Base-by-base conservation (phyloP, 2,113 vertebrate genomes). In the Thomomys bottae region DNA sequence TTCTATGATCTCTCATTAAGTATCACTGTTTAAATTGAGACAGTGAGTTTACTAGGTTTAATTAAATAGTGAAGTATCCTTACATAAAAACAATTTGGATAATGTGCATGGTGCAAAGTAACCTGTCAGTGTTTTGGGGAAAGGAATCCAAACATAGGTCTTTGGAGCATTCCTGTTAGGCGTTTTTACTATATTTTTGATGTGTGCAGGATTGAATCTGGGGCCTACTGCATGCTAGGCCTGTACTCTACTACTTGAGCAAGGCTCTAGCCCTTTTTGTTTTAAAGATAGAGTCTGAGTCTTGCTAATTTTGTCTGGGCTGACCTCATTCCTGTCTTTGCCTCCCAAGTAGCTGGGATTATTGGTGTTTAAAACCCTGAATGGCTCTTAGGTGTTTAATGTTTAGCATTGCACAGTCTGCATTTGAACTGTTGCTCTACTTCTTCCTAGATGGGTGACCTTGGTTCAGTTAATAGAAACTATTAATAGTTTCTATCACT, bases 1-100 rank as follows among this genome's bases (percentile, higher is more conserved):
- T 81, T 83, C 72, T 88, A 26, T 30, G 17, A 2, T 81, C 67
- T 76, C 36, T 89, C 64, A 80, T 80, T 87, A 68, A 40, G 34
- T 81, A 64, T 73, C 57, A 84, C 36, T 89, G 38, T 89, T 96
- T 94, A 78, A 93, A 87, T 45, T 70, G 6, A 79, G 54, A 30
- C 78, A 17, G 66, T 88, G 90, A 80, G 80, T 94, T 89, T 70
- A n/a, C 77, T 89, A 80, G 34, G n/a, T 32, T 67, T 90, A 91
- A 18, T 63, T 66, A 34, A 36, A 28, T n/a, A 75, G 75, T 75
- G 70, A 82, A 36, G 6, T 90, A 75, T 93, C 80, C 34, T 42
- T 66, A 3, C 67, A 24, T 94, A 84, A 89, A 84, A 87, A 87
- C 42, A n/a, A 54, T 17, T 63, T 88, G 36, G 80, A 91, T 57